Evolutionary conservation across 2,888 invertebrate species (phyloP).

Genomic region (Pyrrhia umbra): DNA sequence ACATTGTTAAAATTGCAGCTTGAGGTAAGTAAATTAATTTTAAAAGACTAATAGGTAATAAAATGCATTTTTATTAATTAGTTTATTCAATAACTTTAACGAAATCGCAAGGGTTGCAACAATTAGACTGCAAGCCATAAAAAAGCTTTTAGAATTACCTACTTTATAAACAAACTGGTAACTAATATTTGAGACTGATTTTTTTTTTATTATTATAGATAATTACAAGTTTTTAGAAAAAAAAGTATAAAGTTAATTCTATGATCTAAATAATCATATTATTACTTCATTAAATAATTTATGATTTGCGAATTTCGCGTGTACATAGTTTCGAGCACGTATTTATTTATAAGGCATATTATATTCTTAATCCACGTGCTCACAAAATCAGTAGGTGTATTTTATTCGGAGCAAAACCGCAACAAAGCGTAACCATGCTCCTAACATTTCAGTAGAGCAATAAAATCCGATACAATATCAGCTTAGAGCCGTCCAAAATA

Average conservation of each 20-base stretch:
- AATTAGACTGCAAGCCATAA: constrained; percentile 1
- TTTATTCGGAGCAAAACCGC: constrained; percentile 39
- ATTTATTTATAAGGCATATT: neutral
- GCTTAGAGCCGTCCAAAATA: constrained; percentile 24
- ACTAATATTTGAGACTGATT: too few relatives aligned
- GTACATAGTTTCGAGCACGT: neutral
- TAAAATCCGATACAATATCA: constrained; percentile 34
- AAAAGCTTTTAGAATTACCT: too few relatives aligned
- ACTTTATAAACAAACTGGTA: too few relatives aligned
- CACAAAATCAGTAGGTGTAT: neutral
- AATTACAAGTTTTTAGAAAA: too few relatives aligned
- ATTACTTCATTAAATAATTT: neutral
- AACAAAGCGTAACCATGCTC: constrained; percentile 24
- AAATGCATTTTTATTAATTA: constrained; percentile 33
- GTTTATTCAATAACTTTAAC: neutral
- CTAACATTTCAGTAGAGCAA: constrained; percentile 29
- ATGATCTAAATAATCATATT: too few relatives aligned
- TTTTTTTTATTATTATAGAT: too few relatives aligned
- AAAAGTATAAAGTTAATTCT: too few relatives aligned
- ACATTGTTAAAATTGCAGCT: constrained; percentile 11
- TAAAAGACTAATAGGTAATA: constrained; percentile 7
- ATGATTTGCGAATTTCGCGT: neutral
- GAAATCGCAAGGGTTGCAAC: neutral
- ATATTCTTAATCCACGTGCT: neutral
- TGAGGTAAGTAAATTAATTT: neutral